Percentiles rank a stretch among this genome's conserved stretches.
Conservation (phyloP, 2,797 vertebrate genomes). For the Dicrostonyx torquatus region DNA sequence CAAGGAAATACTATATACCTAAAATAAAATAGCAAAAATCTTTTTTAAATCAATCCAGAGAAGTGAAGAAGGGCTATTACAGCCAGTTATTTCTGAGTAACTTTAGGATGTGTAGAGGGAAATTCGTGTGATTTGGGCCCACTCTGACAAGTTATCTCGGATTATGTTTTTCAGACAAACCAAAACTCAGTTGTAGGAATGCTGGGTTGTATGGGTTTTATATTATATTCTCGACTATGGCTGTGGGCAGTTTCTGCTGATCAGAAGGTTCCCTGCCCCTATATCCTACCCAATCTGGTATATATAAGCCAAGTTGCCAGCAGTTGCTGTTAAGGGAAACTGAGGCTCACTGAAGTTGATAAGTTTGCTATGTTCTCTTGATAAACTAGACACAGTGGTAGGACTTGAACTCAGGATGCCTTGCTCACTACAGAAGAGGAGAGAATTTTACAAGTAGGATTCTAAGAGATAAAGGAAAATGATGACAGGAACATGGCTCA, state of each 20-base stretch:
- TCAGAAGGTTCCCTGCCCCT: background rate
- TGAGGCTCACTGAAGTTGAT: background rate
- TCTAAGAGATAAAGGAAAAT: background rate
- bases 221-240: background rate
- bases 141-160: background rate
- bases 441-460: background rate
- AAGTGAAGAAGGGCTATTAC: rapidly evolving
- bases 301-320: background rate
- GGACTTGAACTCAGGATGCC: background rate
- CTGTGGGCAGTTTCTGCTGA: background rate
- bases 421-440: background rate
- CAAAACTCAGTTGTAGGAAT: background rate
- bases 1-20: background rate
- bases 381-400: background rate
- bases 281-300: background rate
- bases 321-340: background rate
- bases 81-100: background rate
- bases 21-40: background rate
- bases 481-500: background rate
- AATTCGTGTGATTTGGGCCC: background rate
- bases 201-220: background rate
- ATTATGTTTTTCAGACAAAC: background rate
- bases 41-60: background rate
- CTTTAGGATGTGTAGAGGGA: background rate
- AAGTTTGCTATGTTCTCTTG: background rate